Percentiles rank a stretch among this genome's conserved stretches.
phyloP scores from a whole-genome alignment of 2,113 vertebrate species.

The Vimba vimba region DNA sequence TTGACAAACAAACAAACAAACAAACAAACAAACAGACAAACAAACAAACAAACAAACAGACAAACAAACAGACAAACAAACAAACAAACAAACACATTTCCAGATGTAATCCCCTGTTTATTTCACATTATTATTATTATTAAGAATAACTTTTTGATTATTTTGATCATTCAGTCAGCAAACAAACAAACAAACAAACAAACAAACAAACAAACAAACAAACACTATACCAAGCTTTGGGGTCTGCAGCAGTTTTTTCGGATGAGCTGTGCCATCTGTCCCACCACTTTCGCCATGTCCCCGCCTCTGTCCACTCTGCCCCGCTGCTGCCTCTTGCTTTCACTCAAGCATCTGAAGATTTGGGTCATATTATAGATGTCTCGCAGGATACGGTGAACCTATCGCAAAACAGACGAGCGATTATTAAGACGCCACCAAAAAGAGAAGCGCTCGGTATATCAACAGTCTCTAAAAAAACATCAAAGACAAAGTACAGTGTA shows the following conservation, averaged over 20 bases:
- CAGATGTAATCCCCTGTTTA: no score
- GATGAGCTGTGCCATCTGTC: constrained; percentile 71
- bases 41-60: background rate
- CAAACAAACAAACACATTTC: background rate
- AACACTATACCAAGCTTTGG: constrained; percentile 35
- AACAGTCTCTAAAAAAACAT: background rate
- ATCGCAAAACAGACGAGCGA: background rate
- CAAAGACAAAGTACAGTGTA: background rate
- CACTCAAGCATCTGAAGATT: constrained; percentile 64
- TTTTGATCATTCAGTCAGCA: background rate
- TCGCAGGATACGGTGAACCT: constrained; percentile 68
- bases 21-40: background rate
- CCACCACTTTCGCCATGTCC: constrained; percentile 63
- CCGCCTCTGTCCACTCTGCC: constrained; percentile 56
- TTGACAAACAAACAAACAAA: background rate
- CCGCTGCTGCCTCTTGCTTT: constrained; percentile 21
- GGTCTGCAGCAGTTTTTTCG: constrained; percentile 63
- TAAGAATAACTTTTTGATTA: background rate
- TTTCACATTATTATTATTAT: background rate
- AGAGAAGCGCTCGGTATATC: background rate
- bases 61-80: background rate
- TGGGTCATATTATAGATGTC: constrained; percentile 72
- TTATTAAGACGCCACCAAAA: background rate
- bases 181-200: background rate
- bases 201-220: background rate